phyloP scores from a whole-genome alignment of 2,113 vertebrate genomes.

The human region GRCh38 chr3:88660501-88661000 shows the following conservation, averaged over 20 bases:
- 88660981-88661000: background rate
- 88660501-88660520: background rate
- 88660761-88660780: background rate
- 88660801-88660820: background rate
- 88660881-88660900: background rate
- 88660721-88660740: background rate
- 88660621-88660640: background rate
- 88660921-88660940: background rate
- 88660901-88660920: background rate
- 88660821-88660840: background rate
- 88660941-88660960: background rate
- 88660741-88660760: background rate
- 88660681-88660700: background rate
- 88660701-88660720: background rate
- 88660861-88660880: background rate
- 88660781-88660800: background rate
- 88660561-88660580: background rate
- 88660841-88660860: background rate
- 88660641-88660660: background rate
- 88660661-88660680: background rate
- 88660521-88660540: background rate
- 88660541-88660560: background rate
- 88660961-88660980: background rate
- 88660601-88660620: background rate
- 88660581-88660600: background rate